phyloP scores from a whole-genome alignment of 2,888 invertebrate species.

The Agriopis leucophaearia region DNA sequence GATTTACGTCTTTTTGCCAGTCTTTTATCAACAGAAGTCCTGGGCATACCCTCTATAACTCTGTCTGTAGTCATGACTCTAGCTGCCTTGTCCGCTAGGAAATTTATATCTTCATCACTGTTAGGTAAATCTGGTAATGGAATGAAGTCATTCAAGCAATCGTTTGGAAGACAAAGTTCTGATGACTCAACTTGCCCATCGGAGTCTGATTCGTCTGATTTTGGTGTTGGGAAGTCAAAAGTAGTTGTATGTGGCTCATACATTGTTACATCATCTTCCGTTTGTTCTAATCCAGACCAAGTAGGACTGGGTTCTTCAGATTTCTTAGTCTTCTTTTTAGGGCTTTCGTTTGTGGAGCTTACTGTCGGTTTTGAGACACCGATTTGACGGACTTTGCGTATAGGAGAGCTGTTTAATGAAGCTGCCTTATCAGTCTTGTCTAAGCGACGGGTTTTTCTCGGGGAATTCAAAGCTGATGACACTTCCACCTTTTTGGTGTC shows the following conservation, averaged over 20 bases:
- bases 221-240: slow-evolving; percentile 70
- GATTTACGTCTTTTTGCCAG: slow-evolving; percentile 73
- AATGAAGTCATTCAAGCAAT: slow-evolving; percentile 80
- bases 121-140: slow-evolving; percentile 71
- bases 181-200: slow-evolving; percentile 78
- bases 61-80: slow-evolving; percentile 79
- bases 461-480: slow-evolving; percentile 75
- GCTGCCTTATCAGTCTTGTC: slow-evolving; percentile 81
- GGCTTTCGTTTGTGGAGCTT: slow-evolving; percentile 75
- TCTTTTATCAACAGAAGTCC: slow-evolving; percentile 66
- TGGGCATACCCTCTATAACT: slow-evolving; percentile 1
- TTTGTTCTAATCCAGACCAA: slow-evolving; percentile 49
- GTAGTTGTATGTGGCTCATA: slow-evolving; percentile 82
- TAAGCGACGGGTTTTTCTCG: slow-evolving; percentile 78
- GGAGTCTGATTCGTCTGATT: slow-evolving; percentile 78
- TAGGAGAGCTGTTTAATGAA: slow-evolving; percentile 80
- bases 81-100: slow-evolving; percentile 77
- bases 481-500: slow-evolving; percentile 74
- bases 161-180: slow-evolving; percentile 77
- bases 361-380: slow-evolving; percentile 70
- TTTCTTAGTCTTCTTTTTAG: slow-evolving; percentile 75
- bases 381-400: slow-evolving; percentile 79
- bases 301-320: slow-evolving; percentile 26
- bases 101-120: slow-evolving; percentile 76
- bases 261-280: slow-evolving; percentile 80